A percentile compares a stretch with the other conserved stretches of the same genome.
Evolutionary conservation across 2,797 vertebrate genomes (phyloP).

Genomic region (Falco berigora): DNA sequence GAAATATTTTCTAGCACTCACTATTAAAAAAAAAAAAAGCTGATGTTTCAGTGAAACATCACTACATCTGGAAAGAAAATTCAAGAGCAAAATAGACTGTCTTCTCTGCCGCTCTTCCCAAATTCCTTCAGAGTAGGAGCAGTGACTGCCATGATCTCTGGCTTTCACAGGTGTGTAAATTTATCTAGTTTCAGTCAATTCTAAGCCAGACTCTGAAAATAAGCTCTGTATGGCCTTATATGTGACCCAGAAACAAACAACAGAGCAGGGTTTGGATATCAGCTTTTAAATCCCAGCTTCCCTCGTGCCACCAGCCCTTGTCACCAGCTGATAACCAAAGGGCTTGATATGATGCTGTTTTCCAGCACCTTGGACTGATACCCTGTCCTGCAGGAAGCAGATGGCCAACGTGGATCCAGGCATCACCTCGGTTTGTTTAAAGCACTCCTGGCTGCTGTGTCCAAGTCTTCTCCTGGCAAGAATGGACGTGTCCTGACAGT

Average conservation of each 20-base stretch:
- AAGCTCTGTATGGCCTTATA: background rate
- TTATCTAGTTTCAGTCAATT: background rate
- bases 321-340: background rate
- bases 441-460: background rate
- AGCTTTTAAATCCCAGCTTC: background rate
- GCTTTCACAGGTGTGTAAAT: background rate
- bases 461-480: background rate
- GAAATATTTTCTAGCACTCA: background rate
- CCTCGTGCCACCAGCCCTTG: background rate
- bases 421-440: background rate
- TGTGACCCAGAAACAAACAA: background rate
- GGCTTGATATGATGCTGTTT: background rate
- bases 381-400: background rate
- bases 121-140: background rate
- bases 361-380: background rate
- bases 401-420: background rate
- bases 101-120: background rate
- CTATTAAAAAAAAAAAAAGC: background rate
- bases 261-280: background rate
- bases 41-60: background rate
- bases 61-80: background rate
- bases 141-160: background rate
- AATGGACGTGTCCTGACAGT: accelerated
- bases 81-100: background rate
- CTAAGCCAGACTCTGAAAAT: background rate